Base-by-base conservation (phyloP, 64 coral and sea anemone genomes). In the Acropora tenuis region DNA sequence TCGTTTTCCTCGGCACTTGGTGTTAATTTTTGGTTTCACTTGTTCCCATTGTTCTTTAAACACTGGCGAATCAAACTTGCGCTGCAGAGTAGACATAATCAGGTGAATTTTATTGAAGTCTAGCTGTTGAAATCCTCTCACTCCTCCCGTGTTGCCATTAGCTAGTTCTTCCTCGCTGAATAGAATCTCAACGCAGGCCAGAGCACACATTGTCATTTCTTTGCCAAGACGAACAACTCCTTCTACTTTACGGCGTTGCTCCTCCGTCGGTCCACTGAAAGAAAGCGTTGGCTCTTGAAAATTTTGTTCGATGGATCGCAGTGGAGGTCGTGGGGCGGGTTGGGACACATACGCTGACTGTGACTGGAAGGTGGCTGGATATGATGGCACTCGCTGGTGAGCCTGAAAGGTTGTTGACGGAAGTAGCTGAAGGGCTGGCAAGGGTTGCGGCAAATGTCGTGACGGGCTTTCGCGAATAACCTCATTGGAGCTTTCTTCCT, bases 61-160 rank as follows among this genome's bases (percentile, higher is more conserved):
- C 11, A 71, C 0, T 71, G 67, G 67, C 67, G 67, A 71, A 71
- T 71, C 67, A 71, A 71, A 71, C 67, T 71, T 71, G 67, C 19
- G 67, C 67, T 71, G 67, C 67, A 71, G 67, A 71, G 6, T 71
- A 55, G 52, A 55, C 52, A 55, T 55, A 55, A 55, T 55, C 52
- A 55, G 52, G 2, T 55, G 52, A n/a, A 74, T 40, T 74, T 74
- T 74, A 3, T 40, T 41, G 71, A 30, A 40, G 71, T 74, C 71
- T 40, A 74, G 71, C n/a, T 74, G 71, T 40, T 74, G 71, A 20
- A 48, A 94, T 68, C 77, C 89, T 40, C 40, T 58, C 15, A 41
- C 49, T 82, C 18, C 43, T 65, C 80, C 46, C 16, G 57, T 84
- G 55, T 12, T 84, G 43, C 80, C 65, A 43, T 84, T 83, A 12